A percentile compares a stretch with the other conserved stretches of the same genome.
phyloP scores from a whole-genome alignment of 2,113 vertebrate species.

The Triplophysa tibetana region DNA sequence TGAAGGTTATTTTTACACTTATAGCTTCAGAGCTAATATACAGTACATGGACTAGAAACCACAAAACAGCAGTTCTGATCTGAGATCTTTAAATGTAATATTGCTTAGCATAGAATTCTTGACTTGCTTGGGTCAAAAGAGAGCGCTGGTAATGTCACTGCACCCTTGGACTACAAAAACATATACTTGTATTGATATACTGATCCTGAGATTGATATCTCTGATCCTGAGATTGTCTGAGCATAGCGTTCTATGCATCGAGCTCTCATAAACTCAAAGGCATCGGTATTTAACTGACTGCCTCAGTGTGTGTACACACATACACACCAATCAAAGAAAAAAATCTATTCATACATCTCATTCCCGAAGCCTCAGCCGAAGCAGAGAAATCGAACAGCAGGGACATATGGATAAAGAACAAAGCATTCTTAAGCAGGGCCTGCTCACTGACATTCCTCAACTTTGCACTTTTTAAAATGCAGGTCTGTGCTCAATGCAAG shows the following conservation, averaged over 20 bases:
- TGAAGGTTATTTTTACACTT: too few species aligned
- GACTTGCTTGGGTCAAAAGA: not conserved
- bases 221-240: not conserved
- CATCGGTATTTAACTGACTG: not conserved
- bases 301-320: not conserved
- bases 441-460: conserved; percentile 8
- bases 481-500: conserved; percentile 48
- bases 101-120: not conserved
- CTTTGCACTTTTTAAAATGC: conserved; percentile 52
- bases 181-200: not conserved
- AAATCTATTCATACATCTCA: conserved; percentile 35
- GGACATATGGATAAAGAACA: conserved; percentile 5
- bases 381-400: conserved; percentile 2
- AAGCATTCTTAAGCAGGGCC: not conserved
- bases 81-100: not conserved
- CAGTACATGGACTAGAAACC: too few species aligned
- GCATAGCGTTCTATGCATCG: not conserved
- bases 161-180: not conserved
- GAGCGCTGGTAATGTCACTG: not conserved
- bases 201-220: not conserved
- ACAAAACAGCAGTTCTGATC: too few species aligned
- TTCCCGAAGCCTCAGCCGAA: conserved; percentile 6
- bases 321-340: not conserved
- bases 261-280: conserved; percentile 22
- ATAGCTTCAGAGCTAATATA: too few species aligned